Evolutionary conservation across 2,113 vertebrate genomes (phyloP).

Genomic region (Amblyornis subalaris): DNA sequence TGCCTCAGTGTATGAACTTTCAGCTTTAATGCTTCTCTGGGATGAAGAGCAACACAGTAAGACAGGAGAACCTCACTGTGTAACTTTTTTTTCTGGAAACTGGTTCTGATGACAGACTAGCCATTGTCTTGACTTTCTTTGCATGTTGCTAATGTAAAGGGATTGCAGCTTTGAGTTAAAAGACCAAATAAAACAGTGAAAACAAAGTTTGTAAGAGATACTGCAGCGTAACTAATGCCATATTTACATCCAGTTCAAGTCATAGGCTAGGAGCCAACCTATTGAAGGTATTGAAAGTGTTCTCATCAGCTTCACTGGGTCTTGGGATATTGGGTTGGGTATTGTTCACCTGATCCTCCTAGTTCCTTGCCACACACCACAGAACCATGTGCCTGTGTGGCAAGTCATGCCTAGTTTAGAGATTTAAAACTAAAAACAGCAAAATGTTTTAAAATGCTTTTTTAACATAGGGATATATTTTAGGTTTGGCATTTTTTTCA

Average conservation of each 20-base stretch:
- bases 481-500: neutral
- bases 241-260: neutral
- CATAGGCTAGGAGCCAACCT: neutral
- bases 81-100: neutral
- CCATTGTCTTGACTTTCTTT: neutral
- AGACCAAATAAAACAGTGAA: neutral
- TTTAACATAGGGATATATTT: neutral
- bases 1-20: neutral
- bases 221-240: accelerated
- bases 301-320: neutral
- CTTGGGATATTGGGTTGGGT: neutral
- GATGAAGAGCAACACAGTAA: neutral
- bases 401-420: neutral
- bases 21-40: neutral
- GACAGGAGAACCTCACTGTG: neutral
- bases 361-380: neutral
- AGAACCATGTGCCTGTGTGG: neutral
- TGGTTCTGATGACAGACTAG: neutral
- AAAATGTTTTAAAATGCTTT: neutral
- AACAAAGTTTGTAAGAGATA: neutral
- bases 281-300: neutral
- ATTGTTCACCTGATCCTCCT: neutral
- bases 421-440: neutral
- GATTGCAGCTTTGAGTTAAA: neutral
- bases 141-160: neutral